phyloP scores from a whole-genome alignment of 1,140 invertebrate species.

The Habropoda laboriosa region DNA sequence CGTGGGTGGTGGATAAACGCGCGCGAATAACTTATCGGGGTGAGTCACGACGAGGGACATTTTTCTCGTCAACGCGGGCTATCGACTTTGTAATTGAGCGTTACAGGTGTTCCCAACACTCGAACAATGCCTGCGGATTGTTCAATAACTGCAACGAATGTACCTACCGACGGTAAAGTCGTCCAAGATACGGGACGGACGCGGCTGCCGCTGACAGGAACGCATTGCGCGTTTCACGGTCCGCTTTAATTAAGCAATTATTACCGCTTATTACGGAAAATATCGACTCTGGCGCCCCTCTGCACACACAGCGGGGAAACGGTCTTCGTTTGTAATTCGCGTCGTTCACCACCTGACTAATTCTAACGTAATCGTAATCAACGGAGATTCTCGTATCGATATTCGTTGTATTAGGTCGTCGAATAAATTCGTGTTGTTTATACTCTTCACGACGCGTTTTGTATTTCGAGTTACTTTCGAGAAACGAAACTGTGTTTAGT shows the following conservation, averaged over 20 bases:
- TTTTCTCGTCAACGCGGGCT: slow-evolving; percentile 51
- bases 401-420: no score
- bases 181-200: slow-evolving; percentile 67
- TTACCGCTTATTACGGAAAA: slow-evolving; percentile 69
- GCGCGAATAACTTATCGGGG: slow-evolving; percentile 48
- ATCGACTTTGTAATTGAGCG: slow-evolving; percentile 71
- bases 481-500: no score
- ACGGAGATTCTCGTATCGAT: background rate
- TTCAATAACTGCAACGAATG: slow-evolving; percentile 76
- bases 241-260: slow-evolving; percentile 77
- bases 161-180: slow-evolving; percentile 71
- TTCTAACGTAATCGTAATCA: slow-evolving; percentile 6
- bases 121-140: slow-evolving; percentile 65
- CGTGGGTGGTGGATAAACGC: slow-evolving; percentile 26
- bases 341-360: slow-evolving; percentile 22
- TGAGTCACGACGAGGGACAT: slow-evolving; percentile 34
- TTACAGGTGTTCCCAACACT: slow-evolving; percentile 72
- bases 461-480: no score
- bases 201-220: slow-evolving; percentile 74
- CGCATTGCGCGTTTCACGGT: slow-evolving; percentile 73
- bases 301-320: slow-evolving; percentile 47
- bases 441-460: no score
- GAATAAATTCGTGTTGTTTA: no score
- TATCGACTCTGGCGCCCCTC: slow-evolving; percentile 47
- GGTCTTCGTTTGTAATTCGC: slow-evolving; percentile 50